Base-by-base conservation (phyloP, 2,797 vertebrate species). In the Pyrrhura leucotis region DNA sequence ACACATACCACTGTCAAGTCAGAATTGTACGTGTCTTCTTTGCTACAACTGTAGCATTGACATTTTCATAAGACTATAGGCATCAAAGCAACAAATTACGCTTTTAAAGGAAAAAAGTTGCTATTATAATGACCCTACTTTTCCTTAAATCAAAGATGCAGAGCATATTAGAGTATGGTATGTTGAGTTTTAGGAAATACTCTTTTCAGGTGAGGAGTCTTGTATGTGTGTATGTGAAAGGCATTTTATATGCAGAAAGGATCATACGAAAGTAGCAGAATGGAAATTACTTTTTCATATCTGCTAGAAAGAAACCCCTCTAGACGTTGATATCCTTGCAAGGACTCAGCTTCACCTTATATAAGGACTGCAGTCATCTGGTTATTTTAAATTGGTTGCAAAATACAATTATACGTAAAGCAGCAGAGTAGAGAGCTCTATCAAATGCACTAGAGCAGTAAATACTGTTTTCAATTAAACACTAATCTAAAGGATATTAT, bases 401-500 rank as follows among this genome's bases (percentile, higher is more conserved):
- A 96, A 97, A 96, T 68, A 96, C 96, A 98, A 95, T 97, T 95
- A 94, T 75, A 79, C 20, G 79, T 94, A 92, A 95, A 84, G 89
- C 94, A 94, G 90, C 58, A 45, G 42, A 81, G 77, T 75, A 90
- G 92, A 69, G 66, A 66, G 54, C 76, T 95, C 85, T 93, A 68
- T 97, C 88, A 95, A 94, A 95, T 95, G 83, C 69, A 92, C 69
- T 74, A 95, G 92, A 97, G 86, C 71, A 96, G 86, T 94, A 97
- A 95, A 96, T 91, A 95, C 84, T 94, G 87, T 96, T 96, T 97
- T 98, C 88, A 92, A 95, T 95, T 94, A 96, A 97, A 88, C 71
- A 81, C 87, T 97, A 90, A 94, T 94, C 95, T 89, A 79, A 96
- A 93, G 50, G 69, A 90, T 93, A 94, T 85, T 92, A 96, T 97